A percentile compares a stretch with the other conserved stretches of the same genome.
Conservation (phyloP, 2,797 vertebrate species). For the Bufotes viridis region DNA sequence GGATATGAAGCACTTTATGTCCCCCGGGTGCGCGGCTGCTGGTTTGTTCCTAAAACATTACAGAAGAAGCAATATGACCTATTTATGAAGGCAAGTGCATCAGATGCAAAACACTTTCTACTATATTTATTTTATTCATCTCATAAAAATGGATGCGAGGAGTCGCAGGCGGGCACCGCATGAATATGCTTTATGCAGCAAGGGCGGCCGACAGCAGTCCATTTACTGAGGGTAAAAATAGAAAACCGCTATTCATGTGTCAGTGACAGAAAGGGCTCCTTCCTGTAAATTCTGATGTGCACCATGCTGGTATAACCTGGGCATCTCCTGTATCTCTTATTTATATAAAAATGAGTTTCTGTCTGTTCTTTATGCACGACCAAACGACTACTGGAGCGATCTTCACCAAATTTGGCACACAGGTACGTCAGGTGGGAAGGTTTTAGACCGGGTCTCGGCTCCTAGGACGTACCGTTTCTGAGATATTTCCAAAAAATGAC, state of each 20-base stretch:
- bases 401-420: too few species aligned
- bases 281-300: neutral
- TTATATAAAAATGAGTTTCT: too few species aligned
- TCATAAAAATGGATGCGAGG: neutral
- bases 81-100: conserved; percentile 34
- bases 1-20: neutral
- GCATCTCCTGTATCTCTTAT: neutral
- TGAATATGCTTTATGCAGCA: neutral
- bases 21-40: neutral
- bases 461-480: too few species aligned
- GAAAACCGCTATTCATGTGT: neutral
- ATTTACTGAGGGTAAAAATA: neutral
- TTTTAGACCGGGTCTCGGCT: too few species aligned
- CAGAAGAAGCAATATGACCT: neutral
- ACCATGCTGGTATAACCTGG: neutral
- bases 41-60: neutral
- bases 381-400: too few species aligned
- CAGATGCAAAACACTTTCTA: conserved; percentile 8
- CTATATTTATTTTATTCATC: conserved; percentile 41
- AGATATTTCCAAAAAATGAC: too few species aligned
- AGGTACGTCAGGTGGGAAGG: too few species aligned
- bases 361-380: too few species aligned
- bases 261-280: neutral
- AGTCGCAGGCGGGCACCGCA: neutral
- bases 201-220: neutral